Evolutionary conservation across 2,888 invertebrate genomes (phyloP), one percentile per base, ranked within the genome.

Genomic region (Leptinotarsa juncta): DNA sequence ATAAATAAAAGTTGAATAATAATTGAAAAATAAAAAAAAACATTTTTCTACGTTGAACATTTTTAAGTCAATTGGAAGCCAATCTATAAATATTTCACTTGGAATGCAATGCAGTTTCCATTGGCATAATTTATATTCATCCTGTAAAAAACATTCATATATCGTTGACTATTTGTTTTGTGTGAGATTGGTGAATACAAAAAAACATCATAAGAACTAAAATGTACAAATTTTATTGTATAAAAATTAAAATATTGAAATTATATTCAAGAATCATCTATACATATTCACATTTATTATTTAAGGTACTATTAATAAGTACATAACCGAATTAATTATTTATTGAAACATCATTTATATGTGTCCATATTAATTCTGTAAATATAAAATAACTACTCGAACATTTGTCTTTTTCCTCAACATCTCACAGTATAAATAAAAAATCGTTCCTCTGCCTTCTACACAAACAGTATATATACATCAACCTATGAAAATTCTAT

Each of bases 171-270:
- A 7, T 16, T 51, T 16, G 0, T 16, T 51, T 51, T n/a, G n/a
- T 51, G n/a, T 51, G n/a, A n/a, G 51, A 51, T 51, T 14, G 14
- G 51, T 16, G n/a, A 51, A 16, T 14, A 62, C 1, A 32, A 62
- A 3, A 62, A 62, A 5, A 42, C 42, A 42, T 10, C 7, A 1
- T 42, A 18, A 26, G 14, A 42, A 42, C 15, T 16, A 10, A 62
- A 62, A 62, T 62, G 62, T 62, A 62, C 62, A 62, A 62, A 62
- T 26, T 62, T 62, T 62, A 62, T 62, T 62, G 10, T n/a, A 32
- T 42, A 42, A 62, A 26, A 32, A 32, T 62, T 16, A 2, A 62
- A 62, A 62, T 62, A 1, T 62, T 62, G 32, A 62, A 26, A 42
- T 32, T 42, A 62, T n/a, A 32, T n/a, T 23, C 18, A 60, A 23